Base-by-base conservation (phyloP, 2,797 vertebrate genomes). In the Sebastes kiyomatsui region DNA sequence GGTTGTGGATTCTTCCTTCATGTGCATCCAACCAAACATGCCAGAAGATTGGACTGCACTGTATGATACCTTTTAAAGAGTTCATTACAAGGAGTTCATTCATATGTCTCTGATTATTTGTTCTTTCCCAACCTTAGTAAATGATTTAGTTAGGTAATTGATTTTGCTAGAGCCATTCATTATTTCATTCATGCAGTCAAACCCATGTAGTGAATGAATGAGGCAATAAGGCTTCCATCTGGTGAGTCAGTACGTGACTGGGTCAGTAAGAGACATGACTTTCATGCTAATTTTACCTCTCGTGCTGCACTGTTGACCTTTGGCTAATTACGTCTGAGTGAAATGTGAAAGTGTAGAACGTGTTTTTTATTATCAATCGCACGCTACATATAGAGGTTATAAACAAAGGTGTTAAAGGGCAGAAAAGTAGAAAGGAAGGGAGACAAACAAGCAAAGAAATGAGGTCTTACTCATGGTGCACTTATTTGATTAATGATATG, bases 401-500 rank as follows among this genome's bases (percentile, higher is more conserved):
- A 46, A 38, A 52, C 6, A 25, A 7, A 58, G 56, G 20, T 46
- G 10, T 77, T 64, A 27, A 66, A 66, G 32, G 8, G 9, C 10
- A 38, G 18, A 56, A 52, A 80, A 64, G 13, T 33, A 35, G 22
- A 77, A 25, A 55, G 25, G 16, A 70, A 42, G 11, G 28, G 4
- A 25, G 35, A 58, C 67, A 75, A 80, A 66, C 4, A 2, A 54
- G 56, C 9, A 64, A 72, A 77, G 12, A 22, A 77, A 67, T 66
- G 59, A 79, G 3, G 28, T 76, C 28, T 67, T 59, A 25, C 46
- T 80, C 18, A 54, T 62, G 23, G 28, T 64, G 27, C 38, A 54
- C 64, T 81, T 66, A 35, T 83, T 76, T 83, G 72, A 85, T 83
- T 83, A 54, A 75, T 87, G 67, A 64, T 64, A 67, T 67, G 59